These are phyloP conservation scores for Drosophila neocordata DNA, from an alignment of 1,140 invertebrate genomes.

Conservation along the genomic window DNA sequence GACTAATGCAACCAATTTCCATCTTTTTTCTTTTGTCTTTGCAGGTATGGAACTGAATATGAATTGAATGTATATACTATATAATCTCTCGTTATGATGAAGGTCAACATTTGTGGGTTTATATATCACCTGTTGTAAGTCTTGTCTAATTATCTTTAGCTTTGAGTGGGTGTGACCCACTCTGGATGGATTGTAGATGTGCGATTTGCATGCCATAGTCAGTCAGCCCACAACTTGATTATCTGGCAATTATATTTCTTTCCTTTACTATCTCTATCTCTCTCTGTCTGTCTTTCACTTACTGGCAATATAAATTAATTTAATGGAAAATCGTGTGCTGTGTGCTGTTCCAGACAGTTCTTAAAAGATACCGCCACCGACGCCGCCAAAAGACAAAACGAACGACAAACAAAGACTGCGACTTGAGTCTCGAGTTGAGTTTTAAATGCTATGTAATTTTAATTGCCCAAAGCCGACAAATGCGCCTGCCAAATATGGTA, in stretches of 20 bases:
- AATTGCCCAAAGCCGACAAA: slow-evolving; percentile 69
- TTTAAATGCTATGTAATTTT: slow-evolving; percentile 77
- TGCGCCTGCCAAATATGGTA: slow-evolving; percentile 66
- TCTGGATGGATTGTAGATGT: slow-evolving; percentile 10
- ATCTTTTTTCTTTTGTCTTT: slow-evolving; percentile 37
- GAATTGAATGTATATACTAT: not conserved
- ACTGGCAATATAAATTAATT: slow-evolving; percentile 71
- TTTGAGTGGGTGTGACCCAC: slow-evolving; percentile 63
- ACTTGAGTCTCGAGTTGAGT: slow-evolving; percentile 37
- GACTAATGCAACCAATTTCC: slow-evolving; percentile 27
- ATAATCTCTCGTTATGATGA: slow-evolving; percentile 22
- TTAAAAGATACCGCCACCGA: slow-evolving; percentile 53
- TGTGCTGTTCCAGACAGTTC: slow-evolving; percentile 34
- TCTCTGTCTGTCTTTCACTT: slow-evolving; percentile 8
- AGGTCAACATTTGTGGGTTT: slow-evolving; percentile 37
- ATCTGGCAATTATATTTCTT: slow-evolving; percentile 71
- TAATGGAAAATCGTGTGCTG: slow-evolving; percentile 75
- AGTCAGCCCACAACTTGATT: slow-evolving; percentile 53
- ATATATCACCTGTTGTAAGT: slow-evolving; percentile 38
- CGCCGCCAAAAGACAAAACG: slow-evolving; percentile 11
- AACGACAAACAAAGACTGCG: slow-evolving; percentile 58
- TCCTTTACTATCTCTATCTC: slow-evolving; percentile 15
- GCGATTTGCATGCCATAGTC: slow-evolving; percentile 7
- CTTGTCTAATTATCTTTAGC: slow-evolving; percentile 55
- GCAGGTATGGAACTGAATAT: slow-evolving; percentile 52